Evolutionary conservation across 2,888 invertebrate species (phyloP).

Genomic region (Sicus ferrugineus): DNA sequence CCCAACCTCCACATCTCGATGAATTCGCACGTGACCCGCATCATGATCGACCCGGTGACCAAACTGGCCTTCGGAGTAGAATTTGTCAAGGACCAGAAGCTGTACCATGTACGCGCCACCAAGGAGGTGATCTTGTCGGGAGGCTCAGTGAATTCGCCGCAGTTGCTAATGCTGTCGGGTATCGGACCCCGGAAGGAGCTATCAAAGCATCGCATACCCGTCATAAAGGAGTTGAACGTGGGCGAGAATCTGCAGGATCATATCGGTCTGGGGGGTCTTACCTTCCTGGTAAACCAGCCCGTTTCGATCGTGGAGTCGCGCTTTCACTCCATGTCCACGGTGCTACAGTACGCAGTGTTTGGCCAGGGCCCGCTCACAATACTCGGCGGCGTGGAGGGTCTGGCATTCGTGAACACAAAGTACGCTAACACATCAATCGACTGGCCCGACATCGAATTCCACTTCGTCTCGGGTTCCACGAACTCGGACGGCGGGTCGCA

Average conservation of each 20-base stretch:
- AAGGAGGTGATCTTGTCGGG: constrained; percentile 91
- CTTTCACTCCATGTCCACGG: constrained; percentile 79
- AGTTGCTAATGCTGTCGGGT: constrained; percentile 92
- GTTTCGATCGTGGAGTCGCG: constrained; percentile 82
- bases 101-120: constrained; percentile 77
- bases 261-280: constrained; percentile 83
- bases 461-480: constrained; percentile 86
- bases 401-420: constrained; percentile 90
- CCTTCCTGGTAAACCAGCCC: constrained; percentile 80
- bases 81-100: constrained; percentile 76
- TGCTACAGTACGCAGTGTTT: constrained; percentile 83
- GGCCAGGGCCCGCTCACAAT: constrained; percentile 86
- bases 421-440: constrained; percentile 81
- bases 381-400: constrained; percentile 86
- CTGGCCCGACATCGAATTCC: constrained; percentile 89
- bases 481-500: constrained; percentile 87
- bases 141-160: constrained; percentile 93
- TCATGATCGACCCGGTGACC: constrained; percentile 76
- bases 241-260: constrained; percentile 91
- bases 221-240: constrained; percentile 82
- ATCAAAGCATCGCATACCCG: constrained; percentile 76
- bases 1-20: constrained; percentile 86
- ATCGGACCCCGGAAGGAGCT: constrained; percentile 80
- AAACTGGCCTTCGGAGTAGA: constrained; percentile 85
- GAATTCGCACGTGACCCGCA: constrained; percentile 79